phyloP scores from a whole-genome alignment of 53 echinoderm and acorn worm species.

The Hippasteria phrygiana region DNA sequence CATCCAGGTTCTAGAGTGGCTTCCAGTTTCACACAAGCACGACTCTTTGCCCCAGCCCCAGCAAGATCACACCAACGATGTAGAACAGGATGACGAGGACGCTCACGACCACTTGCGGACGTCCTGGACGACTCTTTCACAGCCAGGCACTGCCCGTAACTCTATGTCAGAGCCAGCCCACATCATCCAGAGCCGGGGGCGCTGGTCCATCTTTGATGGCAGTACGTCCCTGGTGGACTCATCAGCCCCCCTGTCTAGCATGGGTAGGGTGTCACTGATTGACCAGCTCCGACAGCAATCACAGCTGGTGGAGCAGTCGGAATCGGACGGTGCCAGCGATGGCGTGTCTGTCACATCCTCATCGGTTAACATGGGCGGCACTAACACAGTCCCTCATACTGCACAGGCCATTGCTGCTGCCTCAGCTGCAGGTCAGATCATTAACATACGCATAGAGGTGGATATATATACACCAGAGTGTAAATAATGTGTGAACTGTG shows the following conservation, averaged over 20 bases:
- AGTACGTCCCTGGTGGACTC: slow-evolving; percentile 59
- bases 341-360: slow-evolving; percentile 58
- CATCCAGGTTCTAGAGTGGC: slow-evolving; percentile 84
- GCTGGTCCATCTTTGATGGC: slow-evolving; percentile 85
- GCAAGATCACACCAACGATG: slow-evolving; percentile 5
- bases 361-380: slow-evolving; percentile 79
- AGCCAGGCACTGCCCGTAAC: slow-evolving; percentile 10
- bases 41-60: slow-evolving; percentile 61
- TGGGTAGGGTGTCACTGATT: slow-evolving; percentile 70
- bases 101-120: not conserved
- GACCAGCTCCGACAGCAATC: slow-evolving; percentile 63
- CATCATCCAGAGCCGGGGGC: slow-evolving; percentile 69
- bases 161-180: slow-evolving; percentile 4
- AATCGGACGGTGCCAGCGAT: slow-evolving; percentile 39
- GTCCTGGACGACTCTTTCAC: not conserved
- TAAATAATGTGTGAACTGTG: not conserved
- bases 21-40: slow-evolving; percentile 86
- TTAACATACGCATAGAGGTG: not conserved
- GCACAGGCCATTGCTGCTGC: slow-evolving; percentile 83
- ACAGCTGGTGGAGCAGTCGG: slow-evolving; percentile 59
- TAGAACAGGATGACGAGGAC: slow-evolving; percentile 10
- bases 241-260: slow-evolving; percentile 49
- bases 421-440: slow-evolving; percentile 84
- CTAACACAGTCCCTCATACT: slow-evolving; percentile 85
- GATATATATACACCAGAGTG: not conserved